Conservation (phyloP, 2,888 invertebrate species). For the Sipunculus nudus region DNA sequence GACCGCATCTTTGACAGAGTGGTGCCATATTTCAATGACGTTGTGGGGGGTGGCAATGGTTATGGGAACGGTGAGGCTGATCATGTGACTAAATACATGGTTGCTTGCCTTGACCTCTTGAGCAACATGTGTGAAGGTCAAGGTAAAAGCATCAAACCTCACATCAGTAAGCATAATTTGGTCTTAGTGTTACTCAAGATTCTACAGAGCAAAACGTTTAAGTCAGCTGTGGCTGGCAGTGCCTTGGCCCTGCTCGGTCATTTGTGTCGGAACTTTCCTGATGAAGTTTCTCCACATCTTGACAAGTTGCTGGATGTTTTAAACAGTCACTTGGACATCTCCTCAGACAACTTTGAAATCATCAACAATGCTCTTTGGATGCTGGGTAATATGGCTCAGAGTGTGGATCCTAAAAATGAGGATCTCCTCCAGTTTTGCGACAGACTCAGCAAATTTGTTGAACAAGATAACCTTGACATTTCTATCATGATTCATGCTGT, state of each 20-base stretch:
- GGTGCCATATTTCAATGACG: conserved; percentile 6
- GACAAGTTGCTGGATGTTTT: conserved; percentile 8
- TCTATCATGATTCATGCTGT: conserved; percentile 26
- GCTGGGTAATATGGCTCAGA: conserved; percentile 12
- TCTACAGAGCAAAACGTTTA: conserved; percentile 12
- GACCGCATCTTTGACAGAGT: conserved; percentile 22
- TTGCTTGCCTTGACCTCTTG: conserved; percentile 24
- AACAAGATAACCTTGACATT: conserved; percentile 19
- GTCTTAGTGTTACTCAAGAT: conserved; percentile 10
- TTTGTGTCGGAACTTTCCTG: conserved; percentile 9
- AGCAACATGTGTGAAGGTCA: conserved; percentile 37
- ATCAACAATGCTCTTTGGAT: conserved; percentile 32
- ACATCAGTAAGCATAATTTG: conserved; percentile 12
- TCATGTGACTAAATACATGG: conserved; percentile 5
- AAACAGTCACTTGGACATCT: conserved; percentile 4
- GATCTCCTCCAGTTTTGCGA: too few species aligned
- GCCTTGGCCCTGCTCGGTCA: conserved; percentile 34
- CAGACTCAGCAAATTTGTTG: too few species aligned
- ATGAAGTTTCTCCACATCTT: neutral
- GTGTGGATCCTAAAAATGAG: neutral
- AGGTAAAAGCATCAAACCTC: neutral
- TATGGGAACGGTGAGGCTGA: neutral
- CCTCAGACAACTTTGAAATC: neutral
- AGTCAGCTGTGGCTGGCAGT: conserved; percentile 26
- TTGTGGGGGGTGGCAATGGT: neutral